Base-by-base conservation (phyloP, 2,888 invertebrate species). In the Keiferia lycopersicella region DNA sequence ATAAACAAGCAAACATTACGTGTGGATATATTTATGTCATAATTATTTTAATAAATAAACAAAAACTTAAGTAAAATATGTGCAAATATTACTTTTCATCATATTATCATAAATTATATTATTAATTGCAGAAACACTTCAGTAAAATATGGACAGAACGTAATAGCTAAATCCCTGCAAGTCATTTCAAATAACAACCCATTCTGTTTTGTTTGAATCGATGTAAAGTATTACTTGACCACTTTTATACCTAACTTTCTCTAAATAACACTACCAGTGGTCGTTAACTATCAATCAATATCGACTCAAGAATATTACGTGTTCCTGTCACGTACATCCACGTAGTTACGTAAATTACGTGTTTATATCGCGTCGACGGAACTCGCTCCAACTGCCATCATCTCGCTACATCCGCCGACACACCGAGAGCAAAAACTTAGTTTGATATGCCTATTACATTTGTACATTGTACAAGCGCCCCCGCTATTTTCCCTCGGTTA, bases 261-360 rank as follows among this genome's bases (percentile, higher is more conserved):
- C n/a, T 45, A 16, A 41, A 12, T 14, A 41, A 3, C 41, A 30
- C 30, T 2, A 30, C 30, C 6, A 10, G 45, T 45, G 45, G 45
- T 45, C 45, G 45, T 45, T 45, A 45, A n/a, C 16, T 45, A 45
- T 45, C 45, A 45, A 53, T 22, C 51, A 22, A 20, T 22, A 22
- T 0, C 22, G 20, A 4, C 11, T 50, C 50, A 8, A 18, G 18
- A 11, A 12, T 22, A 53, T 22, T 20, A 22, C 51, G 22, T 20
- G 8, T 48, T 48, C 51, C 22, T 53, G 51, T 53, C 51, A 22
- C 51, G 22, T 53, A 22, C 26, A 22, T 22, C 11, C 22, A 22
- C 20, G 51, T 22, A 53, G 50, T 53, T 53, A 53, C 51, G 51
- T 53, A 14, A 53, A 22, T 53, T 53, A 53, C 22, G 51, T 53